phyloP scores from a whole-genome alignment of 2,113 vertebrate genomes.

The Telmatochromis sp. region DNA sequence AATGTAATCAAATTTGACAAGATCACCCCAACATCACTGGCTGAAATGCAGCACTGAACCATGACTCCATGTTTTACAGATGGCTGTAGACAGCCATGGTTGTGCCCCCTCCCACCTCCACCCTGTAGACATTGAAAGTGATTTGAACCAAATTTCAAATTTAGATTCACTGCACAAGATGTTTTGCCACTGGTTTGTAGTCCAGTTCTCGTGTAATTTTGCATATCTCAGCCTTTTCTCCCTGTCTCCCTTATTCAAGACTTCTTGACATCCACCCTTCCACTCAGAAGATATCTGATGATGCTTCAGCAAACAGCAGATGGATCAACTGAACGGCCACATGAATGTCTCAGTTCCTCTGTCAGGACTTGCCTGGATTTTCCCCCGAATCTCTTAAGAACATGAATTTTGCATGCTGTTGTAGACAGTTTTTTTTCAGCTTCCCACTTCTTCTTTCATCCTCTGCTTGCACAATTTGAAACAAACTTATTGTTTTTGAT shows the following conservation, averaged over 20 bases:
- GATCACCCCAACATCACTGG: background rate
- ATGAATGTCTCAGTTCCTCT: background rate
- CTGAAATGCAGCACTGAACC: background rate
- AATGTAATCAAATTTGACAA: background rate
- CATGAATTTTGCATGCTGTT: background rate
- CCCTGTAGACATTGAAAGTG: background rate
- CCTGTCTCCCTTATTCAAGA: background rate
- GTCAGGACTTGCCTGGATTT: background rate
- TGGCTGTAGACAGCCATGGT: background rate
- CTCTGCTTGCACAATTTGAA: background rate
- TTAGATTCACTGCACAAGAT: background rate
- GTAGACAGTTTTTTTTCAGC: background rate
- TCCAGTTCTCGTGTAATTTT: background rate
- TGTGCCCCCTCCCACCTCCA: background rate
- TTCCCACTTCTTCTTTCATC: background rate
- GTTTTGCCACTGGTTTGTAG: background rate
- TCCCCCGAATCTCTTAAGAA: background rate
- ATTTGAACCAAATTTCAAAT: background rate
- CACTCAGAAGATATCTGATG: background rate
- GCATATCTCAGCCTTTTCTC: background rate
- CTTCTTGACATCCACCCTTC: background rate
- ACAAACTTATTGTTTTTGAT: background rate
- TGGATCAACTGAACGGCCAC: background rate
- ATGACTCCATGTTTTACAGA: background rate
- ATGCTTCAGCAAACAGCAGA: background rate